Evolutionary conservation across 2,888 invertebrate genomes (phyloP), one percentile per base, ranked within the genome.

Genomic region (Cecidostiba fungosa): DNA sequence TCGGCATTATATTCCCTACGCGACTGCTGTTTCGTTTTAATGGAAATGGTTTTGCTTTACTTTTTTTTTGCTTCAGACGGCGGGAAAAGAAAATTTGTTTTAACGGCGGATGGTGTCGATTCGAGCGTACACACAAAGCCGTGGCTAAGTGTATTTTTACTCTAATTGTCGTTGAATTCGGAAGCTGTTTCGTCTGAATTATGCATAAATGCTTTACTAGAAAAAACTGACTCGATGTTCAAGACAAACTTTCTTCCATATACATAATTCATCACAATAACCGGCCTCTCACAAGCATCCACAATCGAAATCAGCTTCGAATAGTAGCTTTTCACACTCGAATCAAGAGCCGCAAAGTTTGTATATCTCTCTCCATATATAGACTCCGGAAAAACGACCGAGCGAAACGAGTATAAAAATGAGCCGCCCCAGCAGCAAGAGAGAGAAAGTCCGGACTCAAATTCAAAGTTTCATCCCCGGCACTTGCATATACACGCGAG

Each of bases 391-490:
- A 70, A 47, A 70, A 50, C 69, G 47, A 23, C 16, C 39, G 36
- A n/a, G 47, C 29, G 47, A 43, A 16, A 26, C 23, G 79, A 79
- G 54, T 8, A 59, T n/a, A 47, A 54, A 72, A 70, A 70, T 66
- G 66, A 70, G 69, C 8, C 23, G 3, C 5, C 6, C n/a, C 1
- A 16, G 39, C 43, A 43, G 12, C 8, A 43, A 12, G 43, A 8
- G 47, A 73, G 66, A 36, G 50, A 50, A 23, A 47, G 69, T 36
- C 36, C 70, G 59, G 4, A 43, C 10, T 47, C 16, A 62, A 69
- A 81, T 62, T 62, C 36, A 76, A 80, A 85, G 77, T 85, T 70
- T 73, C 43, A 32, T 26, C 47, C n/a, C 26, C 8, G 16, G 73
- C 23, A 29, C 36, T 26, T 32, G 32, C 70, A 70, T n/a, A 70